These are phyloP conservation scores for Fulmarus glacialis DNA, from an alignment of 2,113 vertebrate genomes.

Conservation along the genomic window DNA sequence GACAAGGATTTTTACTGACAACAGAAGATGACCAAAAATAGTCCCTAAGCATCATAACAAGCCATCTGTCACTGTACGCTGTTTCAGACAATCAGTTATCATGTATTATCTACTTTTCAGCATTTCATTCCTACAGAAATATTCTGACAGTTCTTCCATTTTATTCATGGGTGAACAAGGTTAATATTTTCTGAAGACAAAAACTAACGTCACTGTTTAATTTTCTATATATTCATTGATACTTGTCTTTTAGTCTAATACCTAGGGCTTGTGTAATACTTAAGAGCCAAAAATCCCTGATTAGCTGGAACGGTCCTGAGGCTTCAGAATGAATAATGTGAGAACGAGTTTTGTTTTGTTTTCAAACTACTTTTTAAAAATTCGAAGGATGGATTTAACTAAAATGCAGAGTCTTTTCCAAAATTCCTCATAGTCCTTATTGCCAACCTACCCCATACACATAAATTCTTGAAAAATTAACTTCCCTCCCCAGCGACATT, in stretches of 20 bases:
- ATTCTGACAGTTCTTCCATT: conserved; percentile 1
- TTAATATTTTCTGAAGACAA: conserved; percentile 8
- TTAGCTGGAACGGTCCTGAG: background rate
- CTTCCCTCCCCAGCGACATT: background rate
- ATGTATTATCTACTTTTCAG: background rate
- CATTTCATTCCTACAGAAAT: background rate
- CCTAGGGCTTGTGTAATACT: background rate
- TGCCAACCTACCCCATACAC: background rate
- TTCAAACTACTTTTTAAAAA: conserved; percentile 1
- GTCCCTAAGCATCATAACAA: background rate
- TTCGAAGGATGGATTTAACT: background rate
- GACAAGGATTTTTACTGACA: background rate
- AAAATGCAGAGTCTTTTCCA: background rate
- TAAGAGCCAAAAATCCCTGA: background rate
- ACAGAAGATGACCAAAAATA: background rate
- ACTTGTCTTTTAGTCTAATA: background rate
- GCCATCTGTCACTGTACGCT: background rate
- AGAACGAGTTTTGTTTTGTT: background rate
- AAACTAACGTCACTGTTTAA: background rate
- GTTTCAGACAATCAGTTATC: conserved; percentile 8
- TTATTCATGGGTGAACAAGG: background rate
- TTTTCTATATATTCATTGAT: background rate
- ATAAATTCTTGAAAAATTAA: background rate
- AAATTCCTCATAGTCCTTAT: background rate
- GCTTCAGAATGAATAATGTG: background rate